Evolutionary conservation across 2,797 vertebrate genomes (phyloP).

Genomic region (Ataeniobius toweri): DNA sequence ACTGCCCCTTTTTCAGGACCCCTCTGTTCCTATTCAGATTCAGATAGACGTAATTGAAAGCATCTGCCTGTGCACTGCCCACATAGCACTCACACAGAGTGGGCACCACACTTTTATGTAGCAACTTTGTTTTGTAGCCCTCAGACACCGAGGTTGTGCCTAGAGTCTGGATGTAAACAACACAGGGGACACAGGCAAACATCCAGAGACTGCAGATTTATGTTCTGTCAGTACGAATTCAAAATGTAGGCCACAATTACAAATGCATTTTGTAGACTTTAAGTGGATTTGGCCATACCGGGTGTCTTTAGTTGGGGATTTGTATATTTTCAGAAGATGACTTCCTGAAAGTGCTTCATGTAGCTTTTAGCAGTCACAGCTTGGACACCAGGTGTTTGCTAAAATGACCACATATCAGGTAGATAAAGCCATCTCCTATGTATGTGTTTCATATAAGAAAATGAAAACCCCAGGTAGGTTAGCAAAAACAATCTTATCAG

Average conservation of each 20-base stretch:
- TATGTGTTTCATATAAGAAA: conserved; percentile 34
- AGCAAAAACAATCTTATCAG: not conserved
- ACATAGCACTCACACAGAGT: conserved; percentile 41
- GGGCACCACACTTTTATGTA: not conserved
- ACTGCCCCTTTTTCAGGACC: conserved; percentile 46
- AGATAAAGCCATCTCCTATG: conserved; percentile 20
- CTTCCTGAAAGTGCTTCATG: conserved; percentile 17
- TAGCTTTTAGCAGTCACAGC: conserved; percentile 32
- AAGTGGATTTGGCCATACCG: conserved; percentile 13
- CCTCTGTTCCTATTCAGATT: conserved; percentile 47
- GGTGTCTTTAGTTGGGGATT: conserved; percentile 19
- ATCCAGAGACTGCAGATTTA: conserved; percentile 8
- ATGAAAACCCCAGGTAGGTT: not conserved
- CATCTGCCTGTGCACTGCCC: conserved; percentile 68
- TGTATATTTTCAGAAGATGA: conserved; percentile 8
- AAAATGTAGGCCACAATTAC: conserved; percentile 11
- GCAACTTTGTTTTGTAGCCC: conserved; percentile 18
- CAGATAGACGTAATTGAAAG: conserved; percentile 75
- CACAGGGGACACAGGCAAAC: conserved; percentile 13
- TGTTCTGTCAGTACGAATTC: not conserved
- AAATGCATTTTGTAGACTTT: conserved; percentile 19
- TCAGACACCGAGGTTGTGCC: conserved; percentile 27
- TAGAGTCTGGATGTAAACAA: conserved; percentile 43
- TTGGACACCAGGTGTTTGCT: conserved; percentile 60
- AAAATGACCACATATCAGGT: conserved; percentile 41